Percentiles rank a stretch among this genome's conserved stretches.
Conservation (phyloP, 2,113 vertebrate genomes). For the Mirounga angustirostris region DNA sequence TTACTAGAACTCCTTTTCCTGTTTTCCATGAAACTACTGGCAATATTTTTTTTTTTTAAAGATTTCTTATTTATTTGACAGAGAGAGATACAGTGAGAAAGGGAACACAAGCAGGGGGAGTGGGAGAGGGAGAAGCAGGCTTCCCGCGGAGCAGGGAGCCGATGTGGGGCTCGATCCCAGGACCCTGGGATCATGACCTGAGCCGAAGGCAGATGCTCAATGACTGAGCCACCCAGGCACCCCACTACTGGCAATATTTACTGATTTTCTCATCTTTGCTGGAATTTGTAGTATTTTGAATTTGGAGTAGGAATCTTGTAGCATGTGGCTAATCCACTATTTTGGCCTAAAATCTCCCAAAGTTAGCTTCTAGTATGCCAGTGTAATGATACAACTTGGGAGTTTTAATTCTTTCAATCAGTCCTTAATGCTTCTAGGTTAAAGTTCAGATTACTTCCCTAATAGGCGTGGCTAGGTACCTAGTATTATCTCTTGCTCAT, state of each 20-base stretch:
- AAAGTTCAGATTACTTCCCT: neutral
- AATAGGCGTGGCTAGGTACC: neutral
- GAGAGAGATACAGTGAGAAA: too few relatives aligned
- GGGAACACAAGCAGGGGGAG: too few relatives aligned
- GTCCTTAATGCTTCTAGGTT: neutral
- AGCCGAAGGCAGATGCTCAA: too few relatives aligned
- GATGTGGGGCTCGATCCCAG: too few relatives aligned
- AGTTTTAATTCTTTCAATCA: neutral
- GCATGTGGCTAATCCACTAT: neutral
- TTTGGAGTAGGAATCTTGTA: neutral
- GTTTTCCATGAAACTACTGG: neutral
- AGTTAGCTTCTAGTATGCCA: neutral
- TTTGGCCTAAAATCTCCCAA: neutral
- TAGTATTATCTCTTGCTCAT: neutral
- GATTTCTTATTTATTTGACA: too few relatives aligned
- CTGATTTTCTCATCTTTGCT: neutral
- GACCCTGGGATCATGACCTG: too few relatives aligned
- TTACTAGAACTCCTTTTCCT: neutral
- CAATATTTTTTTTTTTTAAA: neutral
- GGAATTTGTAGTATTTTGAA: neutral
- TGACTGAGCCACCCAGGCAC: too few relatives aligned
- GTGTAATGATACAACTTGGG: neutral
- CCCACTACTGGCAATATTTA: neutral
- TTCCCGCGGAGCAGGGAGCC: too few relatives aligned
- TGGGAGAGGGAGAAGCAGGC: too few relatives aligned